Evolutionary conservation across 2,113 vertebrate genomes (phyloP).

Genomic region (Pyrgilauda ruficollis): DNA sequence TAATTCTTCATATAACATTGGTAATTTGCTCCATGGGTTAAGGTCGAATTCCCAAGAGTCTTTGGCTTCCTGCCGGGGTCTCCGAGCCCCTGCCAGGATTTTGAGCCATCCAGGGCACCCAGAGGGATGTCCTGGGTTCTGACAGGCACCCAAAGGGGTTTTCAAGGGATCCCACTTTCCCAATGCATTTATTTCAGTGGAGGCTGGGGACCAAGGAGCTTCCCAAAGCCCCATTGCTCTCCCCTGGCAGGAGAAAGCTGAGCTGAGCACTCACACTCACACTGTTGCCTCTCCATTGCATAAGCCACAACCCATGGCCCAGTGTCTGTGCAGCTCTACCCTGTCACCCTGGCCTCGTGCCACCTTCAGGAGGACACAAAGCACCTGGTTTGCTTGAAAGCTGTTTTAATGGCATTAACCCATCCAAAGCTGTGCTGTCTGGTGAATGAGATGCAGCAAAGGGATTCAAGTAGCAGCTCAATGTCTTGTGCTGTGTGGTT

Average conservation of each 20-base stretch:
- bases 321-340: neutral
- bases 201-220: neutral
- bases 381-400: neutral
- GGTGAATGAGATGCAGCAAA: neutral
- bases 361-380: neutral
- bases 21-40: too few relatives aligned
- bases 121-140: too few relatives aligned
- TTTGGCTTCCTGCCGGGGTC: too few relatives aligned
- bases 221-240: neutral
- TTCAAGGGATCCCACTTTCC: neutral
- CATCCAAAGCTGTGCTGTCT: neutral
- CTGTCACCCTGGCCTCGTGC: accelerated
- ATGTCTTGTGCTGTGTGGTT: neutral
- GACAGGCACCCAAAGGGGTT: neutral
- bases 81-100: too few relatives aligned
- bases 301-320: neutral
- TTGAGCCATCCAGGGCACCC: too few relatives aligned
- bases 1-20: too few relatives aligned
- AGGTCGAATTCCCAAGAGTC: too few relatives aligned
- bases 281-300: neutral
- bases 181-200: neutral
- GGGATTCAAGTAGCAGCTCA: neutral
- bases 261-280: neutral
- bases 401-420: neutral
- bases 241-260: neutral